Conservation (phyloP, 1,140 invertebrate genomes). For the Wasmannia auropunctata region DNA sequence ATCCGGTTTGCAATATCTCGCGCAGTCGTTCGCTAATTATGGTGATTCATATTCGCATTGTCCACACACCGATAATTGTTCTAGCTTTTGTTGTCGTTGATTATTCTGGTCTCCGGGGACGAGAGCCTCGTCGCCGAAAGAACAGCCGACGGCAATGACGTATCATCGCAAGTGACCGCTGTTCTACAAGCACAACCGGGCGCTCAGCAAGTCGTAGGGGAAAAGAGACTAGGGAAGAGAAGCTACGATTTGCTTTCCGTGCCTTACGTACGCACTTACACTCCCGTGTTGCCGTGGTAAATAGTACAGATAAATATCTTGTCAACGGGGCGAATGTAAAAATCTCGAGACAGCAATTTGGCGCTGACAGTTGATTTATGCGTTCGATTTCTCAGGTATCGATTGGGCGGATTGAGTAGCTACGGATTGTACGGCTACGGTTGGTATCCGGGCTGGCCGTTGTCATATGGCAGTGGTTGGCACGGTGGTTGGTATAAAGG, state of each 20-base stretch:
- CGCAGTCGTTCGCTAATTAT: slow-evolving; percentile 4
- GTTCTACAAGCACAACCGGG: slow-evolving; percentile 36
- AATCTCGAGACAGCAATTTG: slow-evolving; percentile 21
- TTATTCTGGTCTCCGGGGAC: slow-evolving; percentile 59
- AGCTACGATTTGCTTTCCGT: slow-evolving; percentile 69
- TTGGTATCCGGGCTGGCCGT: slow-evolving; percentile 68
- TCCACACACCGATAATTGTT: slow-evolving; percentile 24
- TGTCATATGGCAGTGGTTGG: slow-evolving; percentile 51
- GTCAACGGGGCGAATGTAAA: slow-evolving; percentile 14
- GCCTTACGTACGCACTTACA: slow-evolving; percentile 45
- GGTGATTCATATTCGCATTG: slow-evolving; percentile 11
- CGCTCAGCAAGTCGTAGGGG: slow-evolving; percentile 35
- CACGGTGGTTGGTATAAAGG: slow-evolving; percentile 76
- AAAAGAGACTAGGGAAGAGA: slow-evolving; percentile 75
- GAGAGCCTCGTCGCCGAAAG: slow-evolving; percentile 49
- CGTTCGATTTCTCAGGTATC: slow-evolving; percentile 56
- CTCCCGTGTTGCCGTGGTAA: slow-evolving; percentile 73
- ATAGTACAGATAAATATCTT: slow-evolving; percentile 57
- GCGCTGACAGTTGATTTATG: slow-evolving; percentile 18
- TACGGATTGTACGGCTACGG: slow-evolving; percentile 68
- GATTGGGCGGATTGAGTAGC: slow-evolving; percentile 59
- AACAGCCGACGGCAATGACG: slow-evolving; percentile 51
- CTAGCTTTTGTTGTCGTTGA: slow-evolving; percentile 71
- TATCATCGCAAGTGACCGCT: slow-evolving; percentile 8
- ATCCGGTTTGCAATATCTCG: background rate